Base-by-base conservation (phyloP, 37 sponge, comb jelly and placozoan genomes). In the Cliona cf. orientalis region DNA sequence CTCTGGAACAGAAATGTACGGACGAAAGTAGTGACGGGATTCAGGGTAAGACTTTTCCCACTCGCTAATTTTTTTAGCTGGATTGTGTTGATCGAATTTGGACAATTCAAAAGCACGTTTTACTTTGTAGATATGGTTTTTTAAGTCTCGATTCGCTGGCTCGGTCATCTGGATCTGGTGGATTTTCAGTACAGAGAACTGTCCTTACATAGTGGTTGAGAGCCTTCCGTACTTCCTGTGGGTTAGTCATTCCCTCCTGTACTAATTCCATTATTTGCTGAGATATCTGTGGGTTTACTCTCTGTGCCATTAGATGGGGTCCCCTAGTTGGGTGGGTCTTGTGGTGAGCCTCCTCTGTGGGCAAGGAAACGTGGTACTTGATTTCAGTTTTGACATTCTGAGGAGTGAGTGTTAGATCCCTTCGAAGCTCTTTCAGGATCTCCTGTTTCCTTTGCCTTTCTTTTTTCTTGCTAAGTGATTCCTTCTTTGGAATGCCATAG, bases 111-210 rank as follows among this genome's bases (percentile, higher is more conserved):
- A 21, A n/a, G 71, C 46, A 22, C 31, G 23, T 41, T 71, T 71
- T 23, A 45, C 46, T 31, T 31, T 42, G 23, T 45, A 67, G 38
- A 71, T 71, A 55, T 82, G 83, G 55, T 82, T 82, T 9, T 55
- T 28, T 5, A 82, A 21, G 36, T 82, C 83, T 36, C 17, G 83
- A 74, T 44, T 43, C 72, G 38, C 46, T 63, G 19, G 70, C 70
- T 69, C 70, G 9, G 70, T 69, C 70, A 69, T 69, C n/a, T 37
- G 63, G 70, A 41, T 71, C 46, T 4, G 71, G 71, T 23, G 3
- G 5, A 21, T 71, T 7, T 2, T 42, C 45, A 21, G 31, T 21
- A 23, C 23, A n/a, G 28, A 31, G n/a, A 42, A 21, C 31, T 22
- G 26, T 23, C 2, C 21, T 33, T 2, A 66, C 68, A 11, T 66